phyloP scores from a whole-genome alignment of 2,113 vertebrate genomes.

The Nyctereutes procyonoides region DNA sequence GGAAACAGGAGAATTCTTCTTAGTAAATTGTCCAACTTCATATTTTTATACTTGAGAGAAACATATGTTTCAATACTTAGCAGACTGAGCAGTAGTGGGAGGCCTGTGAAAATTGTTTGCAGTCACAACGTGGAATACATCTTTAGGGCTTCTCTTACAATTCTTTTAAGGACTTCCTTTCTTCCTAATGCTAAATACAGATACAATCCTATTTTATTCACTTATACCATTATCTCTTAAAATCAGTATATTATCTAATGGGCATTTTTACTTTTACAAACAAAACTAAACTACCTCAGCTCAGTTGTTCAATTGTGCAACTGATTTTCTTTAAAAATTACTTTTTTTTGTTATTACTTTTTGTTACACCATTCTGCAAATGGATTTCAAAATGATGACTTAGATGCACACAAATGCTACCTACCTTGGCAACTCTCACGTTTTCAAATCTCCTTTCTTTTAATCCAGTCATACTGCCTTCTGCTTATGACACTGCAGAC shows the following conservation, averaged over 20 bases:
- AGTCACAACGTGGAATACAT: conserved; percentile 53
- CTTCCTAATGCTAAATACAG: conserved; percentile 37
- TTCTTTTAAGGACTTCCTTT: conserved; percentile 34
- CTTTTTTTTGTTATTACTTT: conserved; percentile 37
- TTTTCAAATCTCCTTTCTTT: conserved; percentile 54
- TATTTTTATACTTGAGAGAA: conserved; percentile 64
- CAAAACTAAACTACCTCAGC: neutral
- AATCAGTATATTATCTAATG: conserved; percentile 28
- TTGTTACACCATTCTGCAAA: neutral
- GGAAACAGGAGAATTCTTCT: conserved; percentile 57
- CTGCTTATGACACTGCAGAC: neutral
- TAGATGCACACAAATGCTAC: neutral
- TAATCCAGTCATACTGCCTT: neutral
- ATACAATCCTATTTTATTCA: conserved; percentile 41
- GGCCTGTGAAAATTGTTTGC: conserved; percentile 61
- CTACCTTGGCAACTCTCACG: neutral
- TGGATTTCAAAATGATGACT: neutral
- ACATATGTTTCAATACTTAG: conserved; percentile 69
- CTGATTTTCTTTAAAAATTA: neutral
- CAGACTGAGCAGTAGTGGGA: conserved; percentile 63
- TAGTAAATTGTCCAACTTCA: conserved; percentile 56
- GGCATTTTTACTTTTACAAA: conserved; percentile 50
- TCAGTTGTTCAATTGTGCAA: neutral
- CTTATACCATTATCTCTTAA: conserved; percentile 48
- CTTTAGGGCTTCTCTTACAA: conserved; percentile 51